phyloP scores from a whole-genome alignment of 2,797 vertebrate genomes.

The Cossypha heuglini region DNA sequence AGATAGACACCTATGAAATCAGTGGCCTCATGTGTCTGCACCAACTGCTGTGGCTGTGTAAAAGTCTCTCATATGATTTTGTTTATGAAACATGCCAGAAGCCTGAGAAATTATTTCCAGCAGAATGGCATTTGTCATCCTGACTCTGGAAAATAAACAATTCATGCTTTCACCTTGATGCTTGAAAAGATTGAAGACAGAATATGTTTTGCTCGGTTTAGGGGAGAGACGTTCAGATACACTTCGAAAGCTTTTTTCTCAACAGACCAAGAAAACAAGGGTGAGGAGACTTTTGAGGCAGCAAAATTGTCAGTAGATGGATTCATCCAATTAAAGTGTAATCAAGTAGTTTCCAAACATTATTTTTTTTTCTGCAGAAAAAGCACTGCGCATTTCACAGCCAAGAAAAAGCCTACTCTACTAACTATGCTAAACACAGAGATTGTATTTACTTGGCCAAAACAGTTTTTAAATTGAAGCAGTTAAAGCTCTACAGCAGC shows the following conservation, averaged over 20 bases:
- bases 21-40: not conserved
- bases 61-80: not conserved
- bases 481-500: not conserved
- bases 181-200: not conserved
- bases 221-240: not conserved
- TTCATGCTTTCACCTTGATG: not conserved
- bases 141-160: not conserved
- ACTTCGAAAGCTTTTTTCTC: not conserved
- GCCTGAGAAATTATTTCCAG: not conserved
- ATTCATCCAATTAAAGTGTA: not conserved
- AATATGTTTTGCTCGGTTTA: not conserved
- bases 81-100: not conserved
- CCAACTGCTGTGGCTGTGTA: not conserved
- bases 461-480: not conserved
- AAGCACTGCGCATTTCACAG: not conserved
- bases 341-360: not conserved
- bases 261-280: not conserved
- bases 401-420: not conserved
- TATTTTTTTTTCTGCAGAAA: not conserved
- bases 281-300: not conserved
- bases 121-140: constrained; percentile 16
- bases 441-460: not conserved
- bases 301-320: not conserved
- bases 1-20: not conserved
- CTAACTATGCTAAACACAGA: not conserved